Evolutionary conservation across 2,113 vertebrate species (phyloP).

Genomic region (Ammospiza nelsoni): DNA sequence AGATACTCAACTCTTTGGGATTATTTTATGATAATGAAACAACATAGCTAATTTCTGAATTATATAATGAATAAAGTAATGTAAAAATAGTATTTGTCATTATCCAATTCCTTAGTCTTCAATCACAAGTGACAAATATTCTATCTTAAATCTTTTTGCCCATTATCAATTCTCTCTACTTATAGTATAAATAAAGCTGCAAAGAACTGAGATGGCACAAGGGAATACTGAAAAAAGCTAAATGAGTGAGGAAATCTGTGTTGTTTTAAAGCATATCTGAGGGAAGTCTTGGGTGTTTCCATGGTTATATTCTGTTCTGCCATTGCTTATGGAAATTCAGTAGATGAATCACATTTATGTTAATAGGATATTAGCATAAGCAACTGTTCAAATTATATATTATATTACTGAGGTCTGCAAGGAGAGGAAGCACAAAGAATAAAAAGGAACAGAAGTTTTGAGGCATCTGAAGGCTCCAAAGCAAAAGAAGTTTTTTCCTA

Average conservation of each 20-base stretch:
- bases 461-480: not conserved
- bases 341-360: not conserved
- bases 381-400: not conserved
- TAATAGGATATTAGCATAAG: not conserved
- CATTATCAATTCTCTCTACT: not conserved
- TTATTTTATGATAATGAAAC: conserved; percentile 45
- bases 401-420: not conserved
- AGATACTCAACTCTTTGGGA: not conserved
- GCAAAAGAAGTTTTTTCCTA: not conserved
- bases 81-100: conserved; percentile 23
- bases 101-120: conserved; percentile 13
- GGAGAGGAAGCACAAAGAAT: not conserved
- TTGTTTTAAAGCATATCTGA: not conserved
- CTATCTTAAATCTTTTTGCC: not conserved
- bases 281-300: not conserved
- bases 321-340: not conserved
- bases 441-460: not conserved
- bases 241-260: not conserved
- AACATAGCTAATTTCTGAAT: not conserved
- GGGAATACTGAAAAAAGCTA: conserved; percentile 25
- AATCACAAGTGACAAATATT: conserved; percentile 45
- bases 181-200: conserved; percentile 31
- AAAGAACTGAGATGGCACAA: not conserved
- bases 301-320: conserved; percentile 18
- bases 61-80: conserved; percentile 21